These are phyloP conservation scores for Coelopa frigida DNA, from an alignment of 1,140 invertebrate species.

Conservation along the genomic window DNA sequence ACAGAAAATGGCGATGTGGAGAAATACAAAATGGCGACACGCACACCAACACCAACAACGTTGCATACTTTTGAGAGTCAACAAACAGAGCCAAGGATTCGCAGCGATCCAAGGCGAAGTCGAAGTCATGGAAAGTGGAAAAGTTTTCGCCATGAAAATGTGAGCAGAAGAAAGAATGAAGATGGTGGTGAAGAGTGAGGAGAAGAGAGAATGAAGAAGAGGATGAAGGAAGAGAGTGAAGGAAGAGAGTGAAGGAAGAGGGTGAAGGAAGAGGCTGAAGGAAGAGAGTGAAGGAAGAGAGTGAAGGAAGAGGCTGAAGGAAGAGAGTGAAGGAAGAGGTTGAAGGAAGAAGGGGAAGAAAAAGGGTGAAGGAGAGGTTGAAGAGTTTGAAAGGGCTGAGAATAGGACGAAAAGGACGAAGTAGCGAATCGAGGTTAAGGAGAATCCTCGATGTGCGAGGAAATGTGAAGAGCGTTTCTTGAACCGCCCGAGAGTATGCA, in stretches of 20 bases:
- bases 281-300: not conserved
- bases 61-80: no score
- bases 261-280: not conserved
- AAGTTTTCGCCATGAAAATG: no score
- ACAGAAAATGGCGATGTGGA: no score
- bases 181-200: not conserved
- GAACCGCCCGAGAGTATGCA: not conserved
- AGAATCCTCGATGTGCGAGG: constrained; percentile 2
- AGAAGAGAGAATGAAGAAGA: not conserved
- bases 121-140: not conserved
- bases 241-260: not conserved
- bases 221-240: no score
- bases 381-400: not conserved
- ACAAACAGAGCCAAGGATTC: not conserved
- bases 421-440: constrained; percentile 7
- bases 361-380: not conserved
- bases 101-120: not conserved
- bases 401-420: no score
- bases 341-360: not conserved
- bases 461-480: no score
- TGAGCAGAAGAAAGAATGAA: no score
- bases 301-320: not conserved
- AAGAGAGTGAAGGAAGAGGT: not conserved
- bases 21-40: no score
- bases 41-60: no score